Percentiles rank a stretch among this genome's conserved stretches.
These are phyloP conservation scores for Arvicanthis niloticus DNA, from an alignment of 2,113 vertebrate species.

Conservation along the genomic window DNA sequence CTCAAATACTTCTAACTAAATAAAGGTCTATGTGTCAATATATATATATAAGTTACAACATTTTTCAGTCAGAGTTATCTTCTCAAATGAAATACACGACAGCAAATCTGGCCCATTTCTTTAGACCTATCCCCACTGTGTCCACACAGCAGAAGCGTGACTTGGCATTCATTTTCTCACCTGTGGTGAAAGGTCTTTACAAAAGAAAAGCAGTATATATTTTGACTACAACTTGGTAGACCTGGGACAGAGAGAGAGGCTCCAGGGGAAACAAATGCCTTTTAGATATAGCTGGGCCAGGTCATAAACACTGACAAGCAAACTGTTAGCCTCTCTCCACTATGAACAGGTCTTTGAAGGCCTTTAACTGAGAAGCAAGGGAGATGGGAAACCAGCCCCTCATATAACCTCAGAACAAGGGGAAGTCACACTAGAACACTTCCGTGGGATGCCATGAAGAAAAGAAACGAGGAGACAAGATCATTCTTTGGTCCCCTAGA, in stretches of 20 bases:
- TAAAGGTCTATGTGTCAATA: not conserved
- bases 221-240: not conserved
- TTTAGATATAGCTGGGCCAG: not conserved
- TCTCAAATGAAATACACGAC: not conserved
- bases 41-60: not conserved
- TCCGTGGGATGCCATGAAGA: not conserved
- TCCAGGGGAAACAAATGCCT: not conserved
- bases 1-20: slow-evolving; percentile 13
- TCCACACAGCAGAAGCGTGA: not conserved
- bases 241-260: not conserved
- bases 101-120: not conserved
- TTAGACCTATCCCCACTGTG: not conserved
- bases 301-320: not conserved
- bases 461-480: not conserved
- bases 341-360: not conserved
- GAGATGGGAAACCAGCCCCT: not conserved
- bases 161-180: not conserved
- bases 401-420: not conserved
- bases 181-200: not conserved
- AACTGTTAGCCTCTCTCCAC: not conserved
- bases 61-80: slow-evolving; percentile 3
- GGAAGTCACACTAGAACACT: not conserved
- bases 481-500: not conserved
- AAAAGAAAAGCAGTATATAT: not conserved
- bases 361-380: not conserved